Base-by-base conservation (phyloP, 2,113 vertebrate genomes). In the Pogonocichla stellata region DNA sequence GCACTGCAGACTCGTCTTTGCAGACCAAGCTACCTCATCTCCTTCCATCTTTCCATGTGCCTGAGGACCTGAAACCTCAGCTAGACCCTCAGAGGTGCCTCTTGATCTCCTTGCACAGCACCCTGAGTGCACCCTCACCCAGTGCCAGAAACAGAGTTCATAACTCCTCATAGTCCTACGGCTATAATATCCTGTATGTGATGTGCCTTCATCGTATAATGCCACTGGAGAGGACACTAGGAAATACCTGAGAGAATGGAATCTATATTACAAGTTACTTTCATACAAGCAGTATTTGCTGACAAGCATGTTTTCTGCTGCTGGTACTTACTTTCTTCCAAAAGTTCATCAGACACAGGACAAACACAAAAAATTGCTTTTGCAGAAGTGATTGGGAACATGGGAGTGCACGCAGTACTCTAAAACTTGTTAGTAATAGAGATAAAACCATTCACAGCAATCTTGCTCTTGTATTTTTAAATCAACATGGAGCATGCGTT, bases 171-270 rank as follows among this genome's bases (percentile, higher is more conserved):
- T 8, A 7, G 2, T 61, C 7, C 14, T 23, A 8, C 25, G 80
- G 8, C 6, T 20, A 3, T 34, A 24, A 24, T 33, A 51, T 26
- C 16, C 10, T 36, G 8, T 14, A 10, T 2, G 0, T 18, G 9
- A 18, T 56, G 9, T 34, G 13, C 19, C 9, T 69, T 77, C 36
- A 13, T 40, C 8, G 34, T 56, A 36, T 61, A 43, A 14, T 61
- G 45, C 11, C 12, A 18, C 24, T 43, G 43, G 4, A 77, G 83
- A 77, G 28, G 26, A 42, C 5, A 48, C 9, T 6, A 72, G 53
- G 45, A 50, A 83, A 67, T 77, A 64, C 34, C 9, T 34, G 43
- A 89, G 28, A 64, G 24, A 58, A 50, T 45, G 14, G 18, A 82
- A 62, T 17, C 40, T n/a, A 42, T 42, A 42, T 42, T 42, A 42